phyloP scores from a whole-genome alignment of 2,888 invertebrate genomes.

The Nomada flava region DNA sequence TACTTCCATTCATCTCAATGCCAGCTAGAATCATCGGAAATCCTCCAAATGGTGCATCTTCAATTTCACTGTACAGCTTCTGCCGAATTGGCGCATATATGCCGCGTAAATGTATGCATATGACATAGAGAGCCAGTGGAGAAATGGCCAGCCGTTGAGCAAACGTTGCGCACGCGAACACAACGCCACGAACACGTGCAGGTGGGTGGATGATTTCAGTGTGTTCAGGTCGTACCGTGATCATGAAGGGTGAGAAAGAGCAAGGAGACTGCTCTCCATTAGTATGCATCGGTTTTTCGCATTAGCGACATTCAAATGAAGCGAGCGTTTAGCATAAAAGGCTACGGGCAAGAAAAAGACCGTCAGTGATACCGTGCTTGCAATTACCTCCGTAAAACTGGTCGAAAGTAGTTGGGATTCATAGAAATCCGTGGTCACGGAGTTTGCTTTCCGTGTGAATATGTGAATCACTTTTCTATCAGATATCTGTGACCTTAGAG shows the following conservation, averaged over 20 bases:
- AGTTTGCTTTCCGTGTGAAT: not conserved
- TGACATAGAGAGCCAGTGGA: slow-evolving; percentile 74
- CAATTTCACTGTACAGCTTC: slow-evolving; percentile 18
- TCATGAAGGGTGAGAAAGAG: slow-evolving; percentile 51
- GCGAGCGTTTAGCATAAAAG: slow-evolving; percentile 83
- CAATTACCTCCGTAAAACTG: slow-evolving; percentile 26
- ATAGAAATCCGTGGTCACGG: slow-evolving; percentile 6
- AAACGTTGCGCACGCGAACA: slow-evolving; percentile 45
- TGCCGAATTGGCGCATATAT: slow-evolving; percentile 8
- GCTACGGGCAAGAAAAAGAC: slow-evolving; percentile 66
- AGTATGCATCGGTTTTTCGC: slow-evolving; percentile 84
- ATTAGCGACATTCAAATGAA: slow-evolving; percentile 84
- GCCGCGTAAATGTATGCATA: slow-evolving; percentile 76
- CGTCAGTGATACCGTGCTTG: slow-evolving; percentile 5
- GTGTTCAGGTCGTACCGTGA: slow-evolving; percentile 24
- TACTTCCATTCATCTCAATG: not conserved
- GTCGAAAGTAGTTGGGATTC: slow-evolving; percentile 7
- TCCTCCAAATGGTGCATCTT: slow-evolving; percentile 12
- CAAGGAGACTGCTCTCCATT: slow-evolving; percentile 76
- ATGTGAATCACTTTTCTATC: slow-evolving; percentile 7
- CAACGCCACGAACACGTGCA: slow-evolving; percentile 29
- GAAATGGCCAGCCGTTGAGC: slow-evolving; percentile 67
- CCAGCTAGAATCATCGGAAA: not conserved
- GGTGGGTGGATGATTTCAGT: slow-evolving; percentile 45
- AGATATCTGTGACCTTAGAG: not conserved